These are phyloP conservation scores for Prosopocoilus inquinatus DNA, from an alignment of 2,888 invertebrate genomes.

Conservation along the genomic window DNA sequence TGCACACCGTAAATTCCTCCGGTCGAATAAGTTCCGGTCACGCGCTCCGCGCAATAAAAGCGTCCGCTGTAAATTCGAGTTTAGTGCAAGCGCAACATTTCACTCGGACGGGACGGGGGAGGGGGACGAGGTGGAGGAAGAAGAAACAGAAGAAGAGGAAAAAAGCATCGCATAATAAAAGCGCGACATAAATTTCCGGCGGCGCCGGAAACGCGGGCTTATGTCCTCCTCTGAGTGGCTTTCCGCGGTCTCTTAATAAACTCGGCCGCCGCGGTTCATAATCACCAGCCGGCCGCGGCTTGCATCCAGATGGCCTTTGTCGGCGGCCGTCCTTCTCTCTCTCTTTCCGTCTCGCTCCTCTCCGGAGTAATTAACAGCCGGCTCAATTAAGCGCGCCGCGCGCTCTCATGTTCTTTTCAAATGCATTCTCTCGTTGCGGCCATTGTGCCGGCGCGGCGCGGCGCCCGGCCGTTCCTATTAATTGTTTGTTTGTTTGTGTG, in stretches of 20 bases:
- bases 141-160: too few species aligned
- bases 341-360: neutral
- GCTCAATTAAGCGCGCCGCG: neutral
- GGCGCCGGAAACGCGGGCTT: too few species aligned
- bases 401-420: neutral
- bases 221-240: neutral
- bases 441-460: neutral
- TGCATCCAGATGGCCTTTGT: conserved; percentile 5
- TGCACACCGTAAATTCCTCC: too few species aligned
- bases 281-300: conserved; percentile 1
- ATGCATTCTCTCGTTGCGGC: neutral
- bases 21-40: too few species aligned
- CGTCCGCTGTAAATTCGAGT: too few species aligned
- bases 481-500: conserved; percentile 13
- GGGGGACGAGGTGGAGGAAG: too few species aligned
- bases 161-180: too few species aligned
- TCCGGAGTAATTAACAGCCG: conserved; percentile 4
- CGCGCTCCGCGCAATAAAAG: too few species aligned
- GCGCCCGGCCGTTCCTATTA: conserved; percentile 10
- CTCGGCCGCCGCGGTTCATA: neutral
- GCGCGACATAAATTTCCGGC: too few species aligned
- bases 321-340: neutral
- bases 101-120: too few species aligned
- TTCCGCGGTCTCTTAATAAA: conserved; percentile 8
- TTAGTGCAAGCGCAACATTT: too few species aligned